Percentiles rank a stretch among this genome's conserved stretches.
These are phyloP conservation scores for Felis chaus DNA, from an alignment of 2,113 vertebrate genomes.

Conservation along the genomic window DNA sequence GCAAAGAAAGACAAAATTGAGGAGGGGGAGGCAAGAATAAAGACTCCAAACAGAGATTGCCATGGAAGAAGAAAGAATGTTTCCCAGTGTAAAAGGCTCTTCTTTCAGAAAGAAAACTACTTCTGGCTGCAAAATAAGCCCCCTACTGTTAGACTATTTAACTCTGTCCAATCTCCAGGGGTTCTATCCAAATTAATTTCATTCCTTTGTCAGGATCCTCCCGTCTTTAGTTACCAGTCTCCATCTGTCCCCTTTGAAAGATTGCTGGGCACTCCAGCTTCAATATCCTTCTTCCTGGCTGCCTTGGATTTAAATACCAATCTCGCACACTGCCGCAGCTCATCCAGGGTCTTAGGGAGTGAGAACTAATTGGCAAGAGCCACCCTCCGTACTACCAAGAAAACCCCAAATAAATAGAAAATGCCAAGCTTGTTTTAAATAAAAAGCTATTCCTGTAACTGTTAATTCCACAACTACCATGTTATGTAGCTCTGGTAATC, in stretches of 20 bases:
- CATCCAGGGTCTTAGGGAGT: background rate
- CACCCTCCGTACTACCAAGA: background rate
- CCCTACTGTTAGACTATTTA: conserved; percentile 51
- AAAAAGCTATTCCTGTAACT: conserved; percentile 36
- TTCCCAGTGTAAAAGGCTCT: conserved; percentile 27
- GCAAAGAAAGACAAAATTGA: background rate
- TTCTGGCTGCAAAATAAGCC: conserved; percentile 50
- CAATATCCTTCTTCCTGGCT: background rate
- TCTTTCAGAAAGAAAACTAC: conserved; percentile 19
- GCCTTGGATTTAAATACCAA: background rate
- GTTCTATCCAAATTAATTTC: conserved; percentile 26
- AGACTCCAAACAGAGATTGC: conserved; percentile 38
- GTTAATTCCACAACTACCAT: background rate
- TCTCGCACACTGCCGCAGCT: conserved; percentile 25
- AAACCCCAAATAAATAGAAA: conserved; percentile 52
- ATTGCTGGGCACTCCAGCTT: background rate
- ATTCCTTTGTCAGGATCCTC: conserved; percentile 28
- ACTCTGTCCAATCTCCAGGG: background rate
- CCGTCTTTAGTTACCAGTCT: background rate
- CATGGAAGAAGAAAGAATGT: conserved; percentile 59
- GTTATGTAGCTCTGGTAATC: background rate
- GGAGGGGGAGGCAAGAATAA: background rate
- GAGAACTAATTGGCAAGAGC: conserved; percentile 29
- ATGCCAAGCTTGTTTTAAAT: conserved; percentile 41
- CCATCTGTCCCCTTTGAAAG: conserved; percentile 37